Evolutionary conservation across 2,888 invertebrate genomes (phyloP), one percentile per base, ranked within the genome.

Genomic region (Cerastoderma edule): DNA sequence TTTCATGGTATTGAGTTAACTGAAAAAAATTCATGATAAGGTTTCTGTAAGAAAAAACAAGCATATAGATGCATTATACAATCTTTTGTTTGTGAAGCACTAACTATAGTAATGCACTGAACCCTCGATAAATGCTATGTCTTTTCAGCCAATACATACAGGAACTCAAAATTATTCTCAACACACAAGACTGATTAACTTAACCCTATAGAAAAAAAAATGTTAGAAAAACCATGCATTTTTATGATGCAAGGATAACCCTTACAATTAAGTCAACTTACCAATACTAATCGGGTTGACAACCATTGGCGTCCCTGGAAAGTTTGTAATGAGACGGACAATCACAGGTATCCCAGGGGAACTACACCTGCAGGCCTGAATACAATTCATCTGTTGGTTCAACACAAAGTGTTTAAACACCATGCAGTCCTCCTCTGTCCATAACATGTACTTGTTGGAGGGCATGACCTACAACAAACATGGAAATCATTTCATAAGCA

Each of bases 341-440:
- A 87, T 64, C 48, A 80, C 65, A 0, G 84, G 87, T 28, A 81
- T 63, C n/a, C 60, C 54, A 32, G 66, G 57, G n/a, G 67, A 64
- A 30, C 54, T 54, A 35, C 64, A 35, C 24, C 33, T 44, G 30
- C 64, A 72, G 8, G 78, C 70, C 6, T 73, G 75, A 8, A 78
- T 63, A 68, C 86, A 87, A 63, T 70, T 72, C 28, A 87, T 67
- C 35, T 72, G 67, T 53, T 83, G 81, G n/a, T 75, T 75, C 0
- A 64, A 30, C 8, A 84, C 84, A 71, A 75, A 75, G 69, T 86
- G 81, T 27, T 75, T 67, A 65, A 89, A 88, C 6, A 67, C 39
- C 8, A 77, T 54, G 6, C 85, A 83, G 39, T 86, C 86, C 27
- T 82, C 83, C 66, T 87, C 87, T 22, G 87, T 83, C 89, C 89